Percentiles rank a stretch among this genome's conserved stretches.
Evolutionary conservation across 2,797 vertebrate species (phyloP).

Genomic region (Stomatorhinus walkeri): DNA sequence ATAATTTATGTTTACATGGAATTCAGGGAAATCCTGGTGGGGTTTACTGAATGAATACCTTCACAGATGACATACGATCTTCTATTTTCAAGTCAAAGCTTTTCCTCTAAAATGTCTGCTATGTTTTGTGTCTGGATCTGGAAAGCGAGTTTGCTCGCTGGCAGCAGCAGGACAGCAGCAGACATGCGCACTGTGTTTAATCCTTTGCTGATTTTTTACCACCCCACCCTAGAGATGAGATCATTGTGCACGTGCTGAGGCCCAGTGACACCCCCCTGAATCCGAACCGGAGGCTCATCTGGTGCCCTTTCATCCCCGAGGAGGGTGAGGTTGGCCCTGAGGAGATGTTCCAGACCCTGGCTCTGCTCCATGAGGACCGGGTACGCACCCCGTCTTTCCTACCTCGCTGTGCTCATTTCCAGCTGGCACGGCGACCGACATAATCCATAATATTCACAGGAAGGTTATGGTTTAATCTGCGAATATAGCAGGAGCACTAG

Average conservation of each 20-base stretch:
- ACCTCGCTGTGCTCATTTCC: neutral
- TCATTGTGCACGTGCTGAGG: conserved; percentile 78
- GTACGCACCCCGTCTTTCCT: conserved; percentile 48
- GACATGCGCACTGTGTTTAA: neutral
- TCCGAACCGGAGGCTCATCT: conserved; percentile 86
- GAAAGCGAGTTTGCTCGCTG: neutral
- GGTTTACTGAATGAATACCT: neutral
- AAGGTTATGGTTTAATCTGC: neutral
- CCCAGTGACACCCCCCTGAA: conserved; percentile 77
- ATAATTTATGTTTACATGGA: neutral
- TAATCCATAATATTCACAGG: neutral
- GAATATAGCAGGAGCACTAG: neutral
- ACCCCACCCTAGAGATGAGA: conserved; percentile 76
- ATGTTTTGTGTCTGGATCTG: neutral
- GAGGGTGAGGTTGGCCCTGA: conserved; percentile 85
- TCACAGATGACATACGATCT: neutral
- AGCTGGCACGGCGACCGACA: neutral
- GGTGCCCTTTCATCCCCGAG: conserved; percentile 93
- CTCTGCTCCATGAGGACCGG: conserved; percentile 87
- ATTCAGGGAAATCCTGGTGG: neutral
- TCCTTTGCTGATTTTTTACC: conserved; percentile 25
- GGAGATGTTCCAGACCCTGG: conserved; percentile 83
- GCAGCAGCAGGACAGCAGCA: neutral
- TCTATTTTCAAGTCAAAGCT: neutral
- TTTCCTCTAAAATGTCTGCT: neutral